phyloP scores from a whole-genome alignment of 2,888 invertebrate genomes.

The Tillus elongatus region DNA sequence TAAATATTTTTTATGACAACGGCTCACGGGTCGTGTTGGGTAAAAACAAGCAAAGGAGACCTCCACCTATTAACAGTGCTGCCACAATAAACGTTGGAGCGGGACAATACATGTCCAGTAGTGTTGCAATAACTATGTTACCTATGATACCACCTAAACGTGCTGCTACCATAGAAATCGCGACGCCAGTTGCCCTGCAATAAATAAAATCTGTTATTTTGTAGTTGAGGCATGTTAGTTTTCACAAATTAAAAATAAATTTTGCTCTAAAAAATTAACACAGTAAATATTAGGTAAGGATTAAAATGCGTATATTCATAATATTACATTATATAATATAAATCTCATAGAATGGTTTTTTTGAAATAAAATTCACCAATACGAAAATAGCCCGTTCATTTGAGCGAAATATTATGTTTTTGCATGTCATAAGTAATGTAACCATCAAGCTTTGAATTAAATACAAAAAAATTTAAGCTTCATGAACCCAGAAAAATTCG shows the following conservation, averaged over 20 bases:
- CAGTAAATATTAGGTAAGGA: background rate
- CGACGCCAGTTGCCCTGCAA: conserved; percentile 79
- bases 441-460: too few relatives aligned
- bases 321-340: too few relatives aligned
- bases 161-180: conserved; percentile 82
- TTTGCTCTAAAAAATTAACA: conserved; percentile 5
- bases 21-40: conserved; percentile 85
- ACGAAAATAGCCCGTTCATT: too few relatives aligned
- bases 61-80: conserved; percentile 73
- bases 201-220: conserved; percentile 18
- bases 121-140: conserved; percentile 78
- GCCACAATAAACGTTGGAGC: conserved; percentile 89
- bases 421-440: too few relatives aligned
- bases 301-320: too few relatives aligned
- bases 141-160: conserved; percentile 83
- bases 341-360: too few relatives aligned
- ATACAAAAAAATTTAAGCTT: too few relatives aligned
- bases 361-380: too few relatives aligned
- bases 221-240: too few relatives aligned
- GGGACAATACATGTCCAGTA: conserved; percentile 81
- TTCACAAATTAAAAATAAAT: conserved; percentile 5
- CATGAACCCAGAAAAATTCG: too few relatives aligned
- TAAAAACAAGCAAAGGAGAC: conserved; percentile 76
- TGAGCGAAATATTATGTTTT: too few relatives aligned
- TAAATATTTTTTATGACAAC: conserved; percentile 37